Conservation (phyloP, 2,797 vertebrate species). For the Brachyrhaphis roseni region DNA sequence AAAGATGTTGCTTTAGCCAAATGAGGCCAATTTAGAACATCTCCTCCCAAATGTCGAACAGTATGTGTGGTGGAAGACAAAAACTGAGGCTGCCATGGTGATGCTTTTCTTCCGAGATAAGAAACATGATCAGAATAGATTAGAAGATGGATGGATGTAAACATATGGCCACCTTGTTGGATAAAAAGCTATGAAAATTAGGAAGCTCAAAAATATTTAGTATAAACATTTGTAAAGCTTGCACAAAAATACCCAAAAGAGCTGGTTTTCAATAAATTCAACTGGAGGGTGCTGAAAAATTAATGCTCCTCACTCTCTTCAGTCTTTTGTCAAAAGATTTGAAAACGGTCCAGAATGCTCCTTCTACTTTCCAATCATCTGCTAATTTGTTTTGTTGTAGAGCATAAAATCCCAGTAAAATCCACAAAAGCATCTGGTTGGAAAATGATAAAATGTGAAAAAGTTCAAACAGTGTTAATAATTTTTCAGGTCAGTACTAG, state of each 20-base stretch:
- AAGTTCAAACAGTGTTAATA: neutral
- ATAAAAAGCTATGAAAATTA: neutral
- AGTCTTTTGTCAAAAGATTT: neutral
- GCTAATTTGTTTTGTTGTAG: neutral
- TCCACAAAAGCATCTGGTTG: neutral
- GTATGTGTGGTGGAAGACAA: neutral
- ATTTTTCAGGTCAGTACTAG: neutral
- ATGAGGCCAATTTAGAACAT: neutral
- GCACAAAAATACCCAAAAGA: neutral
- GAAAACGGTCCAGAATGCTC: constrained; percentile 15
- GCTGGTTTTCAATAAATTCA: neutral
- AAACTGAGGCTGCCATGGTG: neutral
- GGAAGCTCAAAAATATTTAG: neutral
- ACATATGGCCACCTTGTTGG: too few species aligned
- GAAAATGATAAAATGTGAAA: neutral
- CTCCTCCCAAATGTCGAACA: neutral
- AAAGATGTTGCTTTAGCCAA: neutral
- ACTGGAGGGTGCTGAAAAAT: neutral
- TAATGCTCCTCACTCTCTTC: neutral
- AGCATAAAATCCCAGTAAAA: neutral
- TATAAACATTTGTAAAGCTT: neutral
- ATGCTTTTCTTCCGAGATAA: neutral
- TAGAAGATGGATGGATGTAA: neutral
- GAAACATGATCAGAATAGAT: neutral
- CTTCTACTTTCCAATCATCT: constrained; percentile 14